A percentile compares a stretch with the other conserved stretches of the same genome.
These are phyloP conservation scores for Adelphocoris suturalis DNA, from an alignment of 2,888 invertebrate species.

Conservation along the genomic window DNA sequence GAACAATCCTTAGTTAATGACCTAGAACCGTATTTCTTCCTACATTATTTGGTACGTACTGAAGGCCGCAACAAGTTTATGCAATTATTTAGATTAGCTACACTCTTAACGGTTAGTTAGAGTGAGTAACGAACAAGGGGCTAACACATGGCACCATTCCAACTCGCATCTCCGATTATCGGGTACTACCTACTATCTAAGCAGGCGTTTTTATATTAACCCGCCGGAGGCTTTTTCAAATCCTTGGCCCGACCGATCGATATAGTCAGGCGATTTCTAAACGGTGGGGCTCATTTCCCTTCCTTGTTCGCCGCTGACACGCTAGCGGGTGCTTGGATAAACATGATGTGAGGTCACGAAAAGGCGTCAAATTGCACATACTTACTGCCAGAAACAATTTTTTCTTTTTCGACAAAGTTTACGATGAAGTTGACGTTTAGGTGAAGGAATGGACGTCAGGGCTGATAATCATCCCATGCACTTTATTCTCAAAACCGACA, in stretches of 20 bases:
- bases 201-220: too few species aligned
- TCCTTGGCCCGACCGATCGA: not conserved
- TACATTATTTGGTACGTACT: too few species aligned
- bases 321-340: conserved; percentile 29
- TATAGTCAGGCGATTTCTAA: conserved; percentile 25
- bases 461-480: not conserved
- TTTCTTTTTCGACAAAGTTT: not conserved
- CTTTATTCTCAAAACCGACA: not conserved
- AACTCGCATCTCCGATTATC: too few species aligned
- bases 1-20: too few species aligned
- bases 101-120: too few species aligned
- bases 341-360: conserved; percentile 19
- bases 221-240: too few species aligned
- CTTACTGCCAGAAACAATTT: conserved; percentile 19
- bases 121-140: too few species aligned
- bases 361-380: conserved; percentile 29
- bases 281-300: not conserved
- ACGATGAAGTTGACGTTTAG: not conserved
- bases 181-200: too few species aligned
- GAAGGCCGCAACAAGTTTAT: too few species aligned
- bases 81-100: too few species aligned
- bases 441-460: not conserved
- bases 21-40: too few species aligned
- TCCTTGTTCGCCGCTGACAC: conserved; percentile 36
- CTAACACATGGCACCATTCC: too few species aligned